These are phyloP conservation scores for Drosophila histrio DNA, from an alignment of 2,888 invertebrate species.

Conservation along the genomic window DNA sequence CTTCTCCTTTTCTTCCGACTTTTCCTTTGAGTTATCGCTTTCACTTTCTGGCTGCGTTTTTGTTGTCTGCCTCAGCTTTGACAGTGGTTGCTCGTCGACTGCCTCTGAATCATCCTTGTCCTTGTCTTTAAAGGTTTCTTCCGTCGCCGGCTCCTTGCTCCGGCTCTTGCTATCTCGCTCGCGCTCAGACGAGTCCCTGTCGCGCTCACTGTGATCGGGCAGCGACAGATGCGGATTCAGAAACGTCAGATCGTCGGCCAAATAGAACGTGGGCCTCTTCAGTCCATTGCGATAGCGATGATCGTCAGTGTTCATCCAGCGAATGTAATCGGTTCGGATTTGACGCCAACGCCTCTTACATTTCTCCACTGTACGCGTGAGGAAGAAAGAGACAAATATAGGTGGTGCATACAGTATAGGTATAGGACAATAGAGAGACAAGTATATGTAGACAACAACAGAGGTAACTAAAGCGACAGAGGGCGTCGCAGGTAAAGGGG, in stretches of 20 bases:
- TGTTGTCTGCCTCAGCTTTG: constrained; percentile 2
- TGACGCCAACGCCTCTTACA: constrained; percentile 81
- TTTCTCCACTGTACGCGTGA: constrained; percentile 56
- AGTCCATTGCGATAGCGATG: constrained; percentile 47
- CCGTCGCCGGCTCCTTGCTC: constrained; percentile 6
- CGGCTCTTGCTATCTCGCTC: constrained; percentile 33
- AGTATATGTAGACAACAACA: neutral
- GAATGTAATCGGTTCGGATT: constrained; percentile 69
- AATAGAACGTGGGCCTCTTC: constrained; percentile 53
- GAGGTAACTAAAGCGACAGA: neutral
- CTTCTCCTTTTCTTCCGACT: neutral
- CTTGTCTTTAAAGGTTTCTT: constrained; percentile 19
- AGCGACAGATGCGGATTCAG: constrained; percentile 58
- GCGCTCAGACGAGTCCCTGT: constrained; percentile 15
- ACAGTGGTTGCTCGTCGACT: constrained; percentile 19
- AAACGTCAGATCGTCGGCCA: constrained; percentile 70
- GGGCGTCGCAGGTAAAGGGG: neutral
- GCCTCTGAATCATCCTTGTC: neutral
- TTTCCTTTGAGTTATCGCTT: neutral
- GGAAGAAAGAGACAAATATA: constrained; percentile 22
- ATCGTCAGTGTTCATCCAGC: constrained; percentile 46
- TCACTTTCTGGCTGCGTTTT: neutral
- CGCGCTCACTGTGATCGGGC: constrained; percentile 17
- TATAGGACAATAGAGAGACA: neutral
- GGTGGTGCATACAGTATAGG: neutral